Conservation (phyloP, 2,888 invertebrate genomes). For the Ormyrus pomaceus region DNA sequence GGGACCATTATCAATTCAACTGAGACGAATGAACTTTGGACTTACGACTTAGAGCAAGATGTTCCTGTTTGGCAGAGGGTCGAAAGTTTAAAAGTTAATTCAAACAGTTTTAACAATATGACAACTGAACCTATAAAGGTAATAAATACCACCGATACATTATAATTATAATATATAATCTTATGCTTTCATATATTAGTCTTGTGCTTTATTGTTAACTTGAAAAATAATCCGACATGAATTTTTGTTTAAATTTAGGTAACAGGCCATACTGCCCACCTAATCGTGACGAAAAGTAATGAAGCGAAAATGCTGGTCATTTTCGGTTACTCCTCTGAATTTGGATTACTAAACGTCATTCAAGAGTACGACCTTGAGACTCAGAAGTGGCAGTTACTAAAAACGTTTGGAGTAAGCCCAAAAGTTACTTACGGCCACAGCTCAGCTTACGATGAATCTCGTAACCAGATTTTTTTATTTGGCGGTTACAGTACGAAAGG, state of each 20-base stretch:
- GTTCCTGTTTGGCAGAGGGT: conserved; percentile 90
- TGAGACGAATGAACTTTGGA: conserved; percentile 90
- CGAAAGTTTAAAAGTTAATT: not conserved
- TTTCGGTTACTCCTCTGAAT: conserved; percentile 96
- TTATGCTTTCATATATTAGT: conserved; percentile 59
- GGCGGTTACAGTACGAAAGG: conserved; percentile 83
- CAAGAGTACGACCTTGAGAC: conserved; percentile 89
- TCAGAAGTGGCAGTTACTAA: conserved; percentile 85
- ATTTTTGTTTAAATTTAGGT: conserved; percentile 71
- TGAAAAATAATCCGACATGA: no score
- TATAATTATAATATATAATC: not conserved
- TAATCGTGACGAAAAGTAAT: conserved; percentile 84
- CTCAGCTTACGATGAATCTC: conserved; percentile 88
- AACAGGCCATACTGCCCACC: conserved; percentile 96
- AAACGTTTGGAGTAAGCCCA: conserved; percentile 88
- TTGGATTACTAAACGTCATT: conserved; percentile 95
- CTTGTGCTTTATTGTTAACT: no score
- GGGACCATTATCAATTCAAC: conserved; percentile 83
- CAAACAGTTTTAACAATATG: not conserved
- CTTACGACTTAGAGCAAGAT: conserved; percentile 82
- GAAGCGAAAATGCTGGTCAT: conserved; percentile 94
- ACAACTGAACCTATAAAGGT: not conserved
- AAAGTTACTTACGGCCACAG: conserved; percentile 96
- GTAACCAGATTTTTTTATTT: conserved; percentile 90
- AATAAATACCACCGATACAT: no score